phyloP scores from a whole-genome alignment of 2,113 vertebrate genomes.

The Cisticola juncidis region DNA sequence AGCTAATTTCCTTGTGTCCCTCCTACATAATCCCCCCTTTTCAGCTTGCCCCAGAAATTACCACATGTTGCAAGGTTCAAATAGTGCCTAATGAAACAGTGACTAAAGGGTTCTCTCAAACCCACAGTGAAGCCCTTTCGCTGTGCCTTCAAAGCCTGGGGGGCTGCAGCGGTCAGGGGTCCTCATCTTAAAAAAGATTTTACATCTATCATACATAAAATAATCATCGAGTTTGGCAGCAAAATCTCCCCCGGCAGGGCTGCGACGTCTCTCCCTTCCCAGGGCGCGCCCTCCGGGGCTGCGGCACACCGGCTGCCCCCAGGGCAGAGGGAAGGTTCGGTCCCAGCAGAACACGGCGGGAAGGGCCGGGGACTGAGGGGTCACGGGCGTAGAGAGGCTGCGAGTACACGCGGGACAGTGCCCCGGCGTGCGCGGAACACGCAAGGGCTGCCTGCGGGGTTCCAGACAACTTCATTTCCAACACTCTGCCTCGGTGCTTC shows the following conservation, averaged over 20 bases:
- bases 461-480: not conserved
- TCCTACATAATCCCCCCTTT: slow-evolving; percentile 93
- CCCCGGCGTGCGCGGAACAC: not conserved
- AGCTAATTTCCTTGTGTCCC: slow-evolving; percentile 93
- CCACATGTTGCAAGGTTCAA: slow-evolving; percentile 98
- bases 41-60: slow-evolving; percentile 92
- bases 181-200: slow-evolving; percentile 57
- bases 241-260: slow-evolving; percentile 74
- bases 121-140: slow-evolving; percentile 80
- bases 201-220: not conserved
- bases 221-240: slow-evolving; percentile 71
- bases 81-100: slow-evolving; percentile 98
- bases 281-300: not conserved
- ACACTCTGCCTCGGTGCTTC: rapidly evolving
- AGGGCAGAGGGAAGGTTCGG: too few species aligned
- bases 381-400: not conserved
- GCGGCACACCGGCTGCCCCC: too few species aligned
- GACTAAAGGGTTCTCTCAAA: slow-evolving; percentile 87
- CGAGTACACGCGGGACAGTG: too few species aligned
- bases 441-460: not conserved
- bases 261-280: not conserved
- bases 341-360: not conserved
- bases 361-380: too few species aligned
- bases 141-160: slow-evolving; percentile 81
- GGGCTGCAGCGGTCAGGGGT: slow-evolving; percentile 73